Evolutionary conservation across 2,797 vertebrate genomes (phyloP).

Genomic region (Eulemur mongoz): DNA sequence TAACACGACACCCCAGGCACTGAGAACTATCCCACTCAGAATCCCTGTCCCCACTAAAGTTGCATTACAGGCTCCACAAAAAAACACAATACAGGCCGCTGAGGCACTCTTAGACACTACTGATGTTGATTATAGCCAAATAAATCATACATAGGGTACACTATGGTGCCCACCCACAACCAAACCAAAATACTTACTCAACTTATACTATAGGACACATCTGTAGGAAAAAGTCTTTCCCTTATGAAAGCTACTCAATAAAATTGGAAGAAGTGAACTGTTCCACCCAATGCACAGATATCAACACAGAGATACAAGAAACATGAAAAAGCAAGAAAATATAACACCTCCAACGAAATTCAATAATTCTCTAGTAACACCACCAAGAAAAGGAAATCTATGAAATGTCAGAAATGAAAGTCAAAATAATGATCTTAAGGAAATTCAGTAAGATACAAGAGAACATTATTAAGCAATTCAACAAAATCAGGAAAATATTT

Average conservation of each 20-base stretch:
- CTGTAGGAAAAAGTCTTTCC: background rate
- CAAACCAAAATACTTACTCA: background rate
- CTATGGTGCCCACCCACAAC: background rate
- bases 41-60: background rate
- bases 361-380: background rate
- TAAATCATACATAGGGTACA: background rate
- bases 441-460: background rate
- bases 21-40: background rate
- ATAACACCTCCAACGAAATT: background rate
- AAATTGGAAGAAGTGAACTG: background rate
- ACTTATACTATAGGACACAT: background rate
- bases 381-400: background rate
- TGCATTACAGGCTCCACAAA: background rate
- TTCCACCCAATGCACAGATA: background rate
- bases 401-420: background rate
- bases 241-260: background rate
- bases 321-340: background rate
- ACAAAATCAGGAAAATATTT: background rate
- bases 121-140: background rate
- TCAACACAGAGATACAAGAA: background rate
- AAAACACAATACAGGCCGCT: background rate
- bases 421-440: background rate
- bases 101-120: background rate
- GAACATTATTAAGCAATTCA: background rate
- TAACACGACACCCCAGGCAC: background rate